Base-by-base conservation (phyloP, 2,797 vertebrate species). In the Crax fasciolata region DNA sequence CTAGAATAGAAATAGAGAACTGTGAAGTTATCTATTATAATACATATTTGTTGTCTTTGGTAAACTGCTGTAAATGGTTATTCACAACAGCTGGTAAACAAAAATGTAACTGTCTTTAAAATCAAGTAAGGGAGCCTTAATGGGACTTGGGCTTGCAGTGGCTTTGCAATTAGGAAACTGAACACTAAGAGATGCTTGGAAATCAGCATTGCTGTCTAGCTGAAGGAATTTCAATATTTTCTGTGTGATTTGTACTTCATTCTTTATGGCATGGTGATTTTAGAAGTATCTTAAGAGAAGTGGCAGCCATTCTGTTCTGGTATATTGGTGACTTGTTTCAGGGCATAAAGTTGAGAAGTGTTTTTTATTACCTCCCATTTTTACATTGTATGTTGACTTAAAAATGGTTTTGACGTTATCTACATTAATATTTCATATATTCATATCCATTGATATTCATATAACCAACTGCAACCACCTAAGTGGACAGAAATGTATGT, bases 181-280 rank as follows among this genome's bases (percentile, higher is more conserved):
- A 66, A 66, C 13, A 6, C 30, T 2, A 0, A 1, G 1, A 16
- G 57, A 51, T n/a, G 32, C 1, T 1, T 89, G 46, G 39, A 38
- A 81, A 35, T 83, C 27, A 25, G 13, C 43, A 55, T 3, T 63
- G 23, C 21, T 57, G 19, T 87, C 67, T 78, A 87, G 16, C 32
- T 62, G 48, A 25, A 87, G 15, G n/a, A 75, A 46, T 14, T 76
- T 35, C 9, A 39, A 23, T 62, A 13, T 87, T 76, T 76, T 63
- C 43, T 76, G 20, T 23, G 3, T 32, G 4, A 65, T 24, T 8
- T 74, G 0, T 28, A 10, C 19, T 86, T 78, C 11, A 43, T 72
- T 74, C 14, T 7, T 5, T 71, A 32, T 68, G 43, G 10, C 35
- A 44, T 1, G 3, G 6, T 70, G 67, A 58, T 75, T 75, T 61